Conservation (phyloP, 2,113 vertebrate species). For the Tenebrosternarchus preto region DNA sequence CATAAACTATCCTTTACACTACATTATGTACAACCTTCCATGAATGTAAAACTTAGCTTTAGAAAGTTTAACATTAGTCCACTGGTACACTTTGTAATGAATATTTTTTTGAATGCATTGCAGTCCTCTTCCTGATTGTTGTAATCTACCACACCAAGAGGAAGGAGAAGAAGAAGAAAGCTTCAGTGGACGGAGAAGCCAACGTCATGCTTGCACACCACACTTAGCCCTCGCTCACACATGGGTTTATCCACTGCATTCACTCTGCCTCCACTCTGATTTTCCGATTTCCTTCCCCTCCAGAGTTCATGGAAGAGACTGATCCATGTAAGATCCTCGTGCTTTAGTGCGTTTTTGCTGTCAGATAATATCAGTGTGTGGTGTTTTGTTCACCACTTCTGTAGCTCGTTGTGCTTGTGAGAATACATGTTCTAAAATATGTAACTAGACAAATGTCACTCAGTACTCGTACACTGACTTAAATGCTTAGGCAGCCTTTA, state of each 20-base stretch:
- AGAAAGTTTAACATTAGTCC: no score
- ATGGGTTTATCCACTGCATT: neutral
- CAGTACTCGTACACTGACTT: no score
- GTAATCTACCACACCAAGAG: slow-evolving; percentile 61
- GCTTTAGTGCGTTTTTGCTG: neutral
- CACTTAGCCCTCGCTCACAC: slow-evolving; percentile 21
- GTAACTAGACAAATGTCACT: neutral
- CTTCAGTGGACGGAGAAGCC: slow-evolving; percentile 43
- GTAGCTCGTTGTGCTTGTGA: no score
- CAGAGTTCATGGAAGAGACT: neutral
- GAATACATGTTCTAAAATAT: no score
- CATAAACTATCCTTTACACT: no score
- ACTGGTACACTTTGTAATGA: neutral
- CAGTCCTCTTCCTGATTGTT: slow-evolving; percentile 66
- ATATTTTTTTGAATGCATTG: neutral
- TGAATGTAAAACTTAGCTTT: neutral
- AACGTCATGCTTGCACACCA: slow-evolving; percentile 58
- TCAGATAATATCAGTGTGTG: neutral
- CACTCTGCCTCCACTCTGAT: neutral
- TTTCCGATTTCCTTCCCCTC: neutral
- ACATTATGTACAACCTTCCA: neutral
- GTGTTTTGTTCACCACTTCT: neutral
- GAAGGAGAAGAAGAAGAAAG: slow-evolving; percentile 28
- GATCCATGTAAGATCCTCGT: neutral
- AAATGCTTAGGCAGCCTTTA: neutral